Conservation (phyloP, 2,113 vertebrate genomes). For the Menura novaehollandiae region DNA sequence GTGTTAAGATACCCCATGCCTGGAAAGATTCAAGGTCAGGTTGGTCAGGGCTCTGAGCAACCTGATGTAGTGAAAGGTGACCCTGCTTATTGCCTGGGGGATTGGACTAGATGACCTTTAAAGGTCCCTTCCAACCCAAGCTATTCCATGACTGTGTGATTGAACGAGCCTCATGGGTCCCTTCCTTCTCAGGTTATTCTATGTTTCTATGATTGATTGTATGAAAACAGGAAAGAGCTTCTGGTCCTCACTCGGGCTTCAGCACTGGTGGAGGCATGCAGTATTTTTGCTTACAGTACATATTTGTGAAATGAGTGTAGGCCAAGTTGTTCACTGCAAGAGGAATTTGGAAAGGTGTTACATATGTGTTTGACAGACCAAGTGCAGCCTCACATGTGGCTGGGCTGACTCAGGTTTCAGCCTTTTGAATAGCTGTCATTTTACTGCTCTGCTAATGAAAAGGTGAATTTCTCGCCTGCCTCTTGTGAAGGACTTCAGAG, state of each 20-base stretch:
- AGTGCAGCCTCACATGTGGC: fast-evolving
- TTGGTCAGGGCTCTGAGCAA: background rate
- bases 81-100: background rate
- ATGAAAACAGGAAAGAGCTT: background rate
- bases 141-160: background rate
- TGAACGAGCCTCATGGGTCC: background rate
- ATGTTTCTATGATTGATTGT: background rate
- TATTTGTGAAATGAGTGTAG: background rate
- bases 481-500: background rate
- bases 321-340: background rate
- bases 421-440: background rate
- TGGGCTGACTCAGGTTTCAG: background rate
- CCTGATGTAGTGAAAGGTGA: background rate
- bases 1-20: background rate
- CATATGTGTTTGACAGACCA: background rate
- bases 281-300: background rate
- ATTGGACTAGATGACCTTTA: background rate
- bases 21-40: background rate
- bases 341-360: background rate
- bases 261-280: background rate
- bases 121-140: background rate
- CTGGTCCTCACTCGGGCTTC: background rate
- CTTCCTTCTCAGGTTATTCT: background rate
- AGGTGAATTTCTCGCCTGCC: background rate
- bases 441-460: background rate